These are phyloP conservation scores for Torymus texanus DNA, from an alignment of 2,888 invertebrate species.

Conservation along the genomic window DNA sequence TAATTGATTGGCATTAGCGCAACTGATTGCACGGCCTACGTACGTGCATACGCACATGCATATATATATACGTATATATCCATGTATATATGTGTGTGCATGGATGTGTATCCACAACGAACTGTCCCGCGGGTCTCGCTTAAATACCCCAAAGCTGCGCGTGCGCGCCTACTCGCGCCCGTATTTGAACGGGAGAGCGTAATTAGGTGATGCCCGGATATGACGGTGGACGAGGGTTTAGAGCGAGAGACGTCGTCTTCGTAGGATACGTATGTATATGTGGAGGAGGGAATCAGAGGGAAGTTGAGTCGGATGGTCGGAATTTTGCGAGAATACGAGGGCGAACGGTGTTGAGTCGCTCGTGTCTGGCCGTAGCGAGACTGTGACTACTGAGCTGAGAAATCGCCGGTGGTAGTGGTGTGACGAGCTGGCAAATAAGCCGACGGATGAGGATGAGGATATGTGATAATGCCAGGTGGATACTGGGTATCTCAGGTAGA, in stretches of 20 bases:
- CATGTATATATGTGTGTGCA: not conserved
- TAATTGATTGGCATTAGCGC: slow-evolving; percentile 74
- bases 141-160: slow-evolving; percentile 31
- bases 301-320: no score
- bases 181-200: slow-evolving; percentile 26
- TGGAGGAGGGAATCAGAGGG: no score
- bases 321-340: no score
- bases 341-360: no score
- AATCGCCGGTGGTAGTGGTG: no score
- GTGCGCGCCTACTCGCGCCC: not conserved
- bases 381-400: no score
- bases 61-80: not conserved
- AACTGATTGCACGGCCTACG: slow-evolving; percentile 68
- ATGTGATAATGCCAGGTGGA: no score
- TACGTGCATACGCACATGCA: not conserved
- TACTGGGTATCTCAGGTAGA: no score
- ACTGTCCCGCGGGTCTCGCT: slow-evolving; percentile 43
- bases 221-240: slow-evolving; percentile 12
- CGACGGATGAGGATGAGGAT: no score
- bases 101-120: not conserved
- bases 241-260: not conserved
- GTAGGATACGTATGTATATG: no score
- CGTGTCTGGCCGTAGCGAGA: no score
- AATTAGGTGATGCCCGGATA: slow-evolving; percentile 34
- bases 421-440: no score